Evolutionary conservation across 2,113 vertebrate genomes (phyloP).

Genomic region (Catharus bicknelli): DNA sequence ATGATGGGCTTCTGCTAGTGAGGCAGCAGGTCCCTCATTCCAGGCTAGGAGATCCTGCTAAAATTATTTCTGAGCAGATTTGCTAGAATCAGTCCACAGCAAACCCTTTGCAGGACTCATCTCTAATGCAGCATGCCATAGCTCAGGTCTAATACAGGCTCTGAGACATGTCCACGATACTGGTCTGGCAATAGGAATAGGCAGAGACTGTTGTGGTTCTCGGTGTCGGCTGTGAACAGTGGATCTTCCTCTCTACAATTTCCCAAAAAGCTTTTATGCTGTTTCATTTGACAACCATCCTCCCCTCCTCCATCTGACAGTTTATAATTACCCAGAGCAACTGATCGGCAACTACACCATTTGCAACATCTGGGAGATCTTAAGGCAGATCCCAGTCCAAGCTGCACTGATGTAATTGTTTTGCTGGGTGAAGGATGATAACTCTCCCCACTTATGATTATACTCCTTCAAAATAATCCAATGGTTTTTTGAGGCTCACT

Average conservation of each 20-base stretch:
- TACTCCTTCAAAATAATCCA: slow-evolving; percentile 52
- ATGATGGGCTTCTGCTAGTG: neutral
- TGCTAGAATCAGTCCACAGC: neutral
- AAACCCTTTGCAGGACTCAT: neutral
- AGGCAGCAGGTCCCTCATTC: neutral
- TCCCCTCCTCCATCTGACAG: neutral
- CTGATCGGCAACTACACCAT: neutral
- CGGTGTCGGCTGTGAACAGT: neutral
- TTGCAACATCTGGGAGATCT: slow-evolving; percentile 59
- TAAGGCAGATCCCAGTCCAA: slow-evolving; percentile 52
- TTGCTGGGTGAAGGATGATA: slow-evolving; percentile 58
- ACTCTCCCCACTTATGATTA: slow-evolving; percentile 39
- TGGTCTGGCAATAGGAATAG: neutral
- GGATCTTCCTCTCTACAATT: neutral
- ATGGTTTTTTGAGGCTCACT: slow-evolving; percentile 40
- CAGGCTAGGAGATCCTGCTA: neutral
- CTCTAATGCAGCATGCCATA: neutral
- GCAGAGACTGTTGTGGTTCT: neutral
- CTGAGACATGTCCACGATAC: accelerated
- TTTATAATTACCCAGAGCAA: slow-evolving; percentile 22
- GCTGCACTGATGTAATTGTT: slow-evolving; percentile 65
- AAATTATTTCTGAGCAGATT: neutral
- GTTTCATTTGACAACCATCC: neutral
- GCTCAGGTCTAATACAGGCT: neutral
- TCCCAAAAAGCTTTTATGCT: neutral